Conservation (phyloP, 2,797 vertebrate species). For the Anguilla megastoma region DNA sequence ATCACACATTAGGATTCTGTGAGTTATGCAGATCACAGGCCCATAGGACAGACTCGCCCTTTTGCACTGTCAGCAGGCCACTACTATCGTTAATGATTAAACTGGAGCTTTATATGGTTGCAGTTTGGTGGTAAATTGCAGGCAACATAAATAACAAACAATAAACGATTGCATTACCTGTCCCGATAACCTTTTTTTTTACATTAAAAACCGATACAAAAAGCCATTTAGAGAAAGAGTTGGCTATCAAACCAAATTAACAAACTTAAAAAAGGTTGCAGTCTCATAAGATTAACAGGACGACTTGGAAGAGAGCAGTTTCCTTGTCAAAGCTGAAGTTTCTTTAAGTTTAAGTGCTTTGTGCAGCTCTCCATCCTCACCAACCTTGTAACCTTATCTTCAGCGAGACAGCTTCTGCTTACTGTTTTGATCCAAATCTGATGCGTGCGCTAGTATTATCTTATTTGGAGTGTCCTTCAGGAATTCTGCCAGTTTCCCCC, state of each 20-base stretch:
- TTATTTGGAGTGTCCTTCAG: slow-evolving; percentile 1
- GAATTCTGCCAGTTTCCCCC: not conserved
- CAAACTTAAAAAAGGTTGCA: not conserved
- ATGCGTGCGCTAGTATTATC: not conserved
- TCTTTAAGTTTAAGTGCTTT: not conserved
- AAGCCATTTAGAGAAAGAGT: not conserved
- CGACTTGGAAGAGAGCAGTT: not conserved
- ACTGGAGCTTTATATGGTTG: not conserved
- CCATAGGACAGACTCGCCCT: not conserved
- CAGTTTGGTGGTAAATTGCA: not conserved
- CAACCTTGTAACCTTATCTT: not conserved
- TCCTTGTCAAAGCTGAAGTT: not conserved
- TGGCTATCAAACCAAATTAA: not conserved
- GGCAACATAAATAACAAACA: not conserved
- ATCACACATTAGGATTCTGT: not conserved
- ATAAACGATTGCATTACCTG: not conserved
- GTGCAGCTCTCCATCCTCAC: not conserved
- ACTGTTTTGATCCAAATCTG: not conserved
- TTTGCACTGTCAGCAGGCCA: not conserved
- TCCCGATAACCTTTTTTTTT: not conserved
- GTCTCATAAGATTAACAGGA: not conserved
- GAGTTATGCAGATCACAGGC: not conserved
- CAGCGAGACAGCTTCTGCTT: not conserved
- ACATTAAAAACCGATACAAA: not conserved
- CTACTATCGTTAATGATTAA: not conserved